Base-by-base conservation (phyloP, 1,140 invertebrate species). In the Helicoverpa armigera region DNA sequence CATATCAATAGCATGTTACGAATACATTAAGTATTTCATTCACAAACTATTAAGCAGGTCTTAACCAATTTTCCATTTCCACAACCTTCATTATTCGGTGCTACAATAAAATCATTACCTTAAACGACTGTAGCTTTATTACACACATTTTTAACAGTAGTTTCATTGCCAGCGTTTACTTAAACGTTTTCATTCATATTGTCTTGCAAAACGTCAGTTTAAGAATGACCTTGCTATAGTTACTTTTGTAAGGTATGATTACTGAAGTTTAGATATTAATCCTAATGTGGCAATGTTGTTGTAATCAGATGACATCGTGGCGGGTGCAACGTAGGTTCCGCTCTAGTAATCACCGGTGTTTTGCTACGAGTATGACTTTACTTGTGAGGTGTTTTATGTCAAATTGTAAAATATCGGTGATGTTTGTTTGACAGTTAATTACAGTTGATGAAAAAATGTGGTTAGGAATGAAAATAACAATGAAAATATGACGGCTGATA, bases 181-280 rank as follows among this genome's bases (percentile, higher is more conserved):
- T 31, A 58, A 79, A 58, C 65, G 76, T 70, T 56, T 79, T 70
- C 76, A 79, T 79, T 79, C 76, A 79, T 58, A 70, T 79, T 70
- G 3, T 79, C 53, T 70, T 65, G 50, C 73, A 79, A 80, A 48
- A 82, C 56, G 35, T n/a, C 82, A 74, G 63, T 79, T 69, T 58
- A 81, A 82, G 53, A 82, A 70, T 56, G 79, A 81, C 85, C 85
- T 87, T 89, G 85, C 60, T 69, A 78, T 82, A 78, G 83, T 83
- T 86, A 83, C 65, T 83, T 88, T 80, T 87, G 82, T 80, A 82
- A 83, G 69, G 54, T 76, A 76, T 85, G 81, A 88, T 91, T 91
- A 87, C 87, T 74, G 86, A 83, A 86, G 84, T 88, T 88, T 84
- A 88, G 89, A 88, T 89, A 91, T 91, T 88, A 92, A 89, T 89